phyloP scores from a whole-genome alignment of 2,797 vertebrate species.

The Catharus ustulatus region DNA sequence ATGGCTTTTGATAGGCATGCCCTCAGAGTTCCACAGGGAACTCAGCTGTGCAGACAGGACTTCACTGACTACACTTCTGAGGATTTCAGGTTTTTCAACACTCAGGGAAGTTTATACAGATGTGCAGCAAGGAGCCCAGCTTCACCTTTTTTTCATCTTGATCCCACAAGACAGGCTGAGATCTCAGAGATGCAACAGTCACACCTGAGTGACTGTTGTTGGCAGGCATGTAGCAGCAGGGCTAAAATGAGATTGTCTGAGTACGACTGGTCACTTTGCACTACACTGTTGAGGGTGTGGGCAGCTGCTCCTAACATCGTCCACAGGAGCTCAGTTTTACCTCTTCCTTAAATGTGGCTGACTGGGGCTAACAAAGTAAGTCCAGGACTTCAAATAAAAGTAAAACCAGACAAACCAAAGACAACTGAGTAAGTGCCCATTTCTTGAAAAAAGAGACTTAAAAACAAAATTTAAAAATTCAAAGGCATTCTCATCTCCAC shows the following conservation, averaged over 20 bases:
- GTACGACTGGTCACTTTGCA: too few relatives aligned
- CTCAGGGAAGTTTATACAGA: neutral
- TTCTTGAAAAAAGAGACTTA: neutral
- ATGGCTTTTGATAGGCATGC: neutral
- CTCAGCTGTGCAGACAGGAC: neutral
- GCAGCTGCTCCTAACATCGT: neutral
- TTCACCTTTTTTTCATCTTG: neutral
- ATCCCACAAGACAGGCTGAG: neutral
- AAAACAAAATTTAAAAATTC: neutral
- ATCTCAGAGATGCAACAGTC: neutral
- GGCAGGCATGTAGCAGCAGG: neutral
- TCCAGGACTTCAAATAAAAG: neutral
- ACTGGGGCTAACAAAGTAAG: neutral
- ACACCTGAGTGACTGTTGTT: neutral
- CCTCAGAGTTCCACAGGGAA: neutral
- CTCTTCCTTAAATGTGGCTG: neutral
- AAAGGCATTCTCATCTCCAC: neutral
- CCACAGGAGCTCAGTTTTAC: neutral
- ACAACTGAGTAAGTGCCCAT: accelerated
- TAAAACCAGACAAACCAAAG: neutral
- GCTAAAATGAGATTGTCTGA: neutral
- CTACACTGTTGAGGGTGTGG: neutral
- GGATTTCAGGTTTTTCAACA: neutral
- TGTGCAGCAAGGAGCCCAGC: neutral
- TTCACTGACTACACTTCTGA: neutral